A percentile compares a stretch with the other conserved stretches of the same genome.
phyloP scores from a whole-genome alignment of 1,140 invertebrate genomes.

The Temnothorax longispinosus region DNA sequence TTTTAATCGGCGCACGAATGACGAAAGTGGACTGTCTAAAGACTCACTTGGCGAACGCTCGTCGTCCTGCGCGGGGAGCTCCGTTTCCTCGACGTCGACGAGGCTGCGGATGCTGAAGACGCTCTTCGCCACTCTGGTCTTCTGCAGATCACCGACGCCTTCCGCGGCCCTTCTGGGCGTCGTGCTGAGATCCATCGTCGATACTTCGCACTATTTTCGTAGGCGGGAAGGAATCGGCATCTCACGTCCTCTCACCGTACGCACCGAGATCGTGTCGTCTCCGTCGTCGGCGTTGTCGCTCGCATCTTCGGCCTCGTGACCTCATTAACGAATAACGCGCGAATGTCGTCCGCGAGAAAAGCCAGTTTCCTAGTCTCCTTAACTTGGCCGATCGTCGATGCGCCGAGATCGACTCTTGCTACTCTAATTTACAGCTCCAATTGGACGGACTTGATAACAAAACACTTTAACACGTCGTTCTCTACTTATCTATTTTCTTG shows the following conservation, averaged over 20 bases:
- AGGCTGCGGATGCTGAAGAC: conserved; percentile 87
- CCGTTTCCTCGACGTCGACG: conserved; percentile 85
- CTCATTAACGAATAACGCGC: conserved; percentile 9
- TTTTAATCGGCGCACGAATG: neutral
- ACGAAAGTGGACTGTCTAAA: neutral
- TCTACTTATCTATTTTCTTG: neutral
- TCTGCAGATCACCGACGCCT: conserved; percentile 80
- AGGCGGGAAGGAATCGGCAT: neutral
- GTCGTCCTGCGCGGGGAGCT: conserved; percentile 64
- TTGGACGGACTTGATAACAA: neutral
- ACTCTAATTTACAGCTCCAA: neutral
- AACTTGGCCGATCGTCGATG: neutral
- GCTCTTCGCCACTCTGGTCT: conserved; percentile 86
- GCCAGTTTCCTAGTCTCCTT: neutral
- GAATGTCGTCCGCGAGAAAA: neutral
- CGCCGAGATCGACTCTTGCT: neutral
- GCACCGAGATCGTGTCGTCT: conserved; percentile 15
- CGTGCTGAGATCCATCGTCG: conserved; percentile 83
- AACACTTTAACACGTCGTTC: neutral
- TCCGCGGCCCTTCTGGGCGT: conserved; percentile 79
- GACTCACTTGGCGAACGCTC: conserved; percentile 71
- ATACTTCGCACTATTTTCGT: neutral
- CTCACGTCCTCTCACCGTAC: conserved; percentile 14
- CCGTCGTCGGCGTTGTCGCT: conserved; percentile 38
- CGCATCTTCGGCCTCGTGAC: neutral